Conservation (phyloP, 2,888 invertebrate species). For the Girardia tigrina region DNA sequence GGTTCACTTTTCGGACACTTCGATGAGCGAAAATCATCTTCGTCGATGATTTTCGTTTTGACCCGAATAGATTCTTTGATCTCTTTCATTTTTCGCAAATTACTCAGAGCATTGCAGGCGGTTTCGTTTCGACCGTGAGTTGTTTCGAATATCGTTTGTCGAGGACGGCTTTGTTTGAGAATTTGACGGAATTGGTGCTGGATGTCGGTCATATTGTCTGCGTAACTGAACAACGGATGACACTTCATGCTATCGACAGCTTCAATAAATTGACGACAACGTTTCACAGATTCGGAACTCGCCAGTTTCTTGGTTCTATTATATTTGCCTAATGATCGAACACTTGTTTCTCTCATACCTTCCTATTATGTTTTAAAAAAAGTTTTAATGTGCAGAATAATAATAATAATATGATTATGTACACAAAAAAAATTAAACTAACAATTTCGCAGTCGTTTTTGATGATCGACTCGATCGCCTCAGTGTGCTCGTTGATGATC, state of each 20-base stretch:
- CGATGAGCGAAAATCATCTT: constrained; percentile 1
- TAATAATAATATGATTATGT: too few species aligned
- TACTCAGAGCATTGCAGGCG: not conserved
- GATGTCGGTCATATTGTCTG: not conserved
- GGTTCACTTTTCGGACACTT: not conserved
- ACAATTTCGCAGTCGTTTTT: not conserved
- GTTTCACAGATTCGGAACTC: not conserved
- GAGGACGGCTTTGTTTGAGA: not conserved
- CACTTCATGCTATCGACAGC: not conserved
- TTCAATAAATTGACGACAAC: not conserved
- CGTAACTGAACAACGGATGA: not conserved
- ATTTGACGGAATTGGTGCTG: not conserved
- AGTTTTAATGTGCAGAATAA: not conserved
- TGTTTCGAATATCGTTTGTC: not conserved
- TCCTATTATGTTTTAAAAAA: not conserved
- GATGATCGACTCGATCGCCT: not conserved
- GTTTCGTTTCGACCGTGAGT: not conserved
- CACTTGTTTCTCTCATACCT: constrained; percentile 10
- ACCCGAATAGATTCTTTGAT: not conserved
- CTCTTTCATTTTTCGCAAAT: constrained; percentile 17
- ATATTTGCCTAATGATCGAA: not conserved
- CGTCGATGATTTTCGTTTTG: not conserved
- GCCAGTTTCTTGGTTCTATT: not conserved
- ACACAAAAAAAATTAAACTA: not conserved
- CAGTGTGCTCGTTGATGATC: not conserved